Base-by-base conservation (phyloP, 2,888 invertebrate species). In the Meta bourneti region DNA sequence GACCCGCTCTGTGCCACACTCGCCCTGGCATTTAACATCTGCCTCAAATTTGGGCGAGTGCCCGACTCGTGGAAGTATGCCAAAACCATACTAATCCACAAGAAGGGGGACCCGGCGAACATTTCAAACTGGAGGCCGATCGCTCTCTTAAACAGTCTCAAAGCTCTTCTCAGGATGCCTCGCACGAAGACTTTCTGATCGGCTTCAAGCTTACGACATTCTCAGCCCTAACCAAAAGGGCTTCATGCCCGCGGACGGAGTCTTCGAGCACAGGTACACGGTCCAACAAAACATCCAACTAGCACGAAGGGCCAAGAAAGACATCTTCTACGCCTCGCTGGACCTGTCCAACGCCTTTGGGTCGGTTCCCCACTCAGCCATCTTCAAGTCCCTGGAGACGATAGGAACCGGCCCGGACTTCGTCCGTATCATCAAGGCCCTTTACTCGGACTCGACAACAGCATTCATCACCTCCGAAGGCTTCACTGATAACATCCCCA, bases 321-420 rank as follows among this genome's bases (percentile, higher is more conserved):
- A n/a, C n/a, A n/a, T n/a, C n/a, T n/a, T n/a, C n/a, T n/a, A n/a
- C n/a, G n/a, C n/a, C 6, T 95, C 94, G 94, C 90, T 95, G 74
- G 95, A 95, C 88, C 92, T 95, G 6, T 89, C 94, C 8, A 95
- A 95, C 69, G 95, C 95, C 0, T 95, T 95, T 91, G 94, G 94
- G 0, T 94, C 94, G 6, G 92, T 95, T 1, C 94, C 95, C n/a
- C 95, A 95, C 90, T 0, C 87, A 81, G 1, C 80, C 20, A 92
- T 93, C n/a, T 34, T 81, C 9, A 8, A 8, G 7, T 19, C 91
- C 1, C 72, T 93, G 0, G 6, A 1, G 0, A 6, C 34, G 48
- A 11, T 16, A 2, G 87, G 87, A 1, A 48, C 34, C 20, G 77
- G 34, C 80, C 11, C 19, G 0, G 48, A 5, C 0, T 80, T 61